Percentiles rank a stretch among this genome's conserved stretches.
phyloP scores from a whole-genome alignment of 2,888 invertebrate genomes.

The Drosophila sordidula region DNA sequence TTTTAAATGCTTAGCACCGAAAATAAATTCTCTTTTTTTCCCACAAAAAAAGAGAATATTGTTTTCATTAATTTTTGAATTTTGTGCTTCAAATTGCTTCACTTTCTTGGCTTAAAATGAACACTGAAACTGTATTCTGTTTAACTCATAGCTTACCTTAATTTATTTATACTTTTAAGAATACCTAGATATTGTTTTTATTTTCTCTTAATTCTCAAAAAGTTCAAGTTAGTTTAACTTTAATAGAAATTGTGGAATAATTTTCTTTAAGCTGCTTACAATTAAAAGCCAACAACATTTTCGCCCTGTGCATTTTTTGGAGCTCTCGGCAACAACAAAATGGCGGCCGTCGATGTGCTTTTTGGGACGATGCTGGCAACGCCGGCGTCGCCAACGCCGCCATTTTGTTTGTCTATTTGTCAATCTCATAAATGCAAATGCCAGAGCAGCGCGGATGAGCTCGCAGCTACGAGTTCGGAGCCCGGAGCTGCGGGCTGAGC shows the following conservation, averaged over 20 bases:
- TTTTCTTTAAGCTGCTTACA: too few species aligned
- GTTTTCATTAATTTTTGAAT: too few species aligned
- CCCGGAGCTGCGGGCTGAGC: constrained; percentile 39
- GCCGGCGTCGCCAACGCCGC: constrained; percentile 33
- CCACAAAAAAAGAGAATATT: too few species aligned
- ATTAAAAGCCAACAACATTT: neutral
- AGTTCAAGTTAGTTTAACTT: neutral
- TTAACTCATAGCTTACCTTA: too few species aligned
- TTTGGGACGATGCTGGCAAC: constrained; percentile 33
- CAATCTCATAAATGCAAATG: constrained; percentile 78
- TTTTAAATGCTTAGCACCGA: too few species aligned
- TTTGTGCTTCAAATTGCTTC: too few species aligned
- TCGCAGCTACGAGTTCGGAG: constrained; percentile 23
- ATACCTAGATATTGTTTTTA: too few species aligned
- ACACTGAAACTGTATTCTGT: too few species aligned
- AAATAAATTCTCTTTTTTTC: too few species aligned
- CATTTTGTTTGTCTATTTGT: constrained; percentile 75
- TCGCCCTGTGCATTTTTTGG: constrained; percentile 23
- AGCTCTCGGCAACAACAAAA: constrained; percentile 51
- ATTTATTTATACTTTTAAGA: too few species aligned
- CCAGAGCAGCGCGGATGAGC: constrained; percentile 37
- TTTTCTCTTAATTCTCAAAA: too few species aligned
- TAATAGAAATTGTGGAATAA: neutral
- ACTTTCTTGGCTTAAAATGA: too few species aligned
- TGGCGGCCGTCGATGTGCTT: constrained; percentile 63